These are phyloP conservation scores for Coelinius sp. DNA, from an alignment of 2,888 invertebrate genomes.

Conservation along the genomic window DNA sequence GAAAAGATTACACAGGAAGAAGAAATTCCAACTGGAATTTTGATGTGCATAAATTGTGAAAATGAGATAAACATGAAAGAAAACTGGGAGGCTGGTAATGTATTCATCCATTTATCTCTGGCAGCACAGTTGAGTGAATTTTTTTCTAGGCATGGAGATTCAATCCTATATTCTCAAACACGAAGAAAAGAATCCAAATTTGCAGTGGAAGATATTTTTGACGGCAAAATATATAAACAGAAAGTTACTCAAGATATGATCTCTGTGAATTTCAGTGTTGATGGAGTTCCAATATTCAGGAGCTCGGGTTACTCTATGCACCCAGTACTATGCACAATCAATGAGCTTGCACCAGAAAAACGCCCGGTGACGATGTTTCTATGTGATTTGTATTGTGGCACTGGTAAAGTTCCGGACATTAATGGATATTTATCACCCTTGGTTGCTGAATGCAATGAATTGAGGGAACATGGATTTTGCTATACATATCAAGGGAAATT, in stretches of 20 bases:
- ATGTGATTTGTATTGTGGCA: conserved; percentile 7
- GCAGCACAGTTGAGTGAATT: conserved; percentile 20
- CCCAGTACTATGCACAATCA: conserved; percentile 20
- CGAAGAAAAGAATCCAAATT: conserved; percentile 8
- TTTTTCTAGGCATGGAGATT: conserved; percentile 18
- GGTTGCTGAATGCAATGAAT: conserved; percentile 31
- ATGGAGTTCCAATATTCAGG: background rate
- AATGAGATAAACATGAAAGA: conserved; percentile 16
- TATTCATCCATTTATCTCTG: conserved; percentile 32
- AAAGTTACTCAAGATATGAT: background rate
- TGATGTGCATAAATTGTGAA: conserved; percentile 12
- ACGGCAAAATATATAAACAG: background rate
- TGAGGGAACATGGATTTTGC: conserved; percentile 36
- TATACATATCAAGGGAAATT: conserved; percentile 24
- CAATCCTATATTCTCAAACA: background rate
- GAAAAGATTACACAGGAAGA: background rate
- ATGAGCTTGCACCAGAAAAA: conserved; percentile 41
- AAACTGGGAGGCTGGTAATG: conserved; percentile 25
- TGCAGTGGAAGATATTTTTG: background rate
- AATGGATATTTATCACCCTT: conserved; percentile 34
- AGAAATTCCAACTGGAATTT: background rate
- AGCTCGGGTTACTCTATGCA: background rate
- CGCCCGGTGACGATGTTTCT: conserved; percentile 29
- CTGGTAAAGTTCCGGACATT: background rate
- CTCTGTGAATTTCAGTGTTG: background rate